These are phyloP conservation scores for Etheostoma spectabile DNA, from an alignment of 2,113 vertebrate species.

Conservation along the genomic window DNA sequence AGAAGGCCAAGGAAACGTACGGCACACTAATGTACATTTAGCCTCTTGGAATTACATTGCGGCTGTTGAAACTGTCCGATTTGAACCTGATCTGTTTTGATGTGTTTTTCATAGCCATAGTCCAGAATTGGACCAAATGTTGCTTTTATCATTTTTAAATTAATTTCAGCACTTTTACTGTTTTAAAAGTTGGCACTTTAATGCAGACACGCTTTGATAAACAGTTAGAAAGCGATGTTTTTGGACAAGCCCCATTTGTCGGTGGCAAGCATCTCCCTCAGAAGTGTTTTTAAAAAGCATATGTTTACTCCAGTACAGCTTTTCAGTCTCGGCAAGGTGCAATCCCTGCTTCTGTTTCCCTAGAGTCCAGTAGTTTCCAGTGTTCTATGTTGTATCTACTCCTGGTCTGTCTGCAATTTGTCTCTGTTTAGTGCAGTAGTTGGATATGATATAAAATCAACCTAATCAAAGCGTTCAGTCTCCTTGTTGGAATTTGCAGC, in stretches of 20 bases:
- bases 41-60: not conserved
- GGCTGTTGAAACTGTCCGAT: slow-evolving; percentile 2
- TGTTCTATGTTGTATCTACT: not conserved
- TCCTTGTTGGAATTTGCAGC: not conserved
- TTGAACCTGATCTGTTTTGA: not conserved
- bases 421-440: not conserved
- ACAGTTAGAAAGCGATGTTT: slow-evolving; percentile 14
- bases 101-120: not conserved
- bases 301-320: slow-evolving; percentile 8
- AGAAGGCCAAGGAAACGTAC: not conserved
- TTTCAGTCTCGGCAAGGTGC: slow-evolving; percentile 13
- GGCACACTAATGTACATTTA: not conserved
- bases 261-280: not conserved
- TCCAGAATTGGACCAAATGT: not conserved
- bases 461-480: slow-evolving; percentile 1
- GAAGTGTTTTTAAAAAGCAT: slow-evolving; percentile 19
- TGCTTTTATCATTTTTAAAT: slow-evolving; percentile 11
- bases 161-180: not conserved
- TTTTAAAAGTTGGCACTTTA: slow-evolving; percentile 13
- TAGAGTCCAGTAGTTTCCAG: not conserved
- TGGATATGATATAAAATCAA: not conserved
- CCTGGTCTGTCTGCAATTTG: not conserved
- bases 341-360: slow-evolving; percentile 28
- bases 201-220: slow-evolving; percentile 4
- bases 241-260: slow-evolving; percentile 15